Conservation (phyloP, 1,140 invertebrate species). For the Halotydeus destructor region DNA sequence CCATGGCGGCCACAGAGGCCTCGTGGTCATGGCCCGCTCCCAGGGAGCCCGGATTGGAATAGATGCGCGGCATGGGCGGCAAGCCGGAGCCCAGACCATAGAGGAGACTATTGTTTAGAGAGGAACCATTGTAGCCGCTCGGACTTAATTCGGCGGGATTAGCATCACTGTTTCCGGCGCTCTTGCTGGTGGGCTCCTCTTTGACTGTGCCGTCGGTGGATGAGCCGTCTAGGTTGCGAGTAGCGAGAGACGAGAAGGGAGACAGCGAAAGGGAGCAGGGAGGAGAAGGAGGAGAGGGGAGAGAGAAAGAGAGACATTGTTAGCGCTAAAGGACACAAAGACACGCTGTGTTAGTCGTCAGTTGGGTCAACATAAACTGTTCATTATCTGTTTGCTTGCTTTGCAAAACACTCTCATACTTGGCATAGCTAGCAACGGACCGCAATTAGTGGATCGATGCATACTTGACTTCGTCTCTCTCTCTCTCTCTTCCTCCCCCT, state of each 20-base stretch:
- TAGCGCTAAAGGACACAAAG: too few species aligned
- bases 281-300: too few species aligned
- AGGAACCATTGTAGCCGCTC: too few species aligned
- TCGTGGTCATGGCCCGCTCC: neutral
- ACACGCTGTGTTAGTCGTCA: too few species aligned
- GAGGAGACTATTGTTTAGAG: slow-evolving; percentile 3
- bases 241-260: neutral
- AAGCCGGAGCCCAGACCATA: slow-evolving; percentile 7
- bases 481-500: neutral
- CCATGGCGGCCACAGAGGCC: neutral
- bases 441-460: too few species aligned
- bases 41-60: neutral
- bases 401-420: too few species aligned
- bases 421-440: too few species aligned
- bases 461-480: neutral
- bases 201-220: neutral
- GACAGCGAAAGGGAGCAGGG: too few species aligned
- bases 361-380: too few species aligned
- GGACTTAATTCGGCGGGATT: neutral
- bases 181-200: neutral
- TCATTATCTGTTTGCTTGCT: too few species aligned
- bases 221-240: neutral
- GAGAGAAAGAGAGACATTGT: too few species aligned
- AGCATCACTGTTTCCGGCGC: neutral
- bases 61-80: slow-evolving; percentile 1